Percentiles rank a stretch among this genome's conserved stretches.
phyloP scores from a whole-genome alignment of 1,140 invertebrate species.

The Papilio dardanus region DNA sequence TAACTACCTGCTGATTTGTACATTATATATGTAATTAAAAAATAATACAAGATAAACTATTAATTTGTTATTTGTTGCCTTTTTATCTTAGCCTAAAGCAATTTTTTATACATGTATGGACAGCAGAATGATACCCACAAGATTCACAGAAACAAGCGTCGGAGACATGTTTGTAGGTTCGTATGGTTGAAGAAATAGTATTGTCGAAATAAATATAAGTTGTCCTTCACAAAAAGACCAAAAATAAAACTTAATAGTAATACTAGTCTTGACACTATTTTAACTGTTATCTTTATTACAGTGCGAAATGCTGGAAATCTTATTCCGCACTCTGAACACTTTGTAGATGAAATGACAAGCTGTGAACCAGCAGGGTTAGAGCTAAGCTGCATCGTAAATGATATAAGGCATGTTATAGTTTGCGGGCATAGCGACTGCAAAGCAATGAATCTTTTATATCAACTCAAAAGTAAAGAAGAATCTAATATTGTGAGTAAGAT shows the following conservation, averaged over 20 bases:
- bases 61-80: background rate
- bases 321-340: constrained; percentile 94
- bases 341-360: constrained; percentile 92
- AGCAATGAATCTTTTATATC: constrained; percentile 96
- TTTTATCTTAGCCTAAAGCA: constrained; percentile 91
- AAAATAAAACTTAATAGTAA: too few relatives aligned
- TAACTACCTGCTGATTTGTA: background rate
- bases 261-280: constrained; percentile 23
- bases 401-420: constrained; percentile 96
- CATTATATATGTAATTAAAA: background rate
- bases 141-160: constrained; percentile 97
- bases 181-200: too few relatives aligned
- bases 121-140: constrained; percentile 96
- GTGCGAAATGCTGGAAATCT: constrained; percentile 97
- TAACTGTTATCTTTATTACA: constrained; percentile 75
- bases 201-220: too few relatives aligned
- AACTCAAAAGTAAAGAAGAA: constrained; percentile 90
- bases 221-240: background rate
- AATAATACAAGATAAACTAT: too few relatives aligned
- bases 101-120: constrained; percentile 99
- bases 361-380: constrained; percentile 97
- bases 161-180: constrained; percentile 98
- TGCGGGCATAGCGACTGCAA: constrained; percentile 99
- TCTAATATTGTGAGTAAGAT: constrained; percentile 84
- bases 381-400: constrained; percentile 95